A percentile compares a stretch with the other conserved stretches of the same genome.
Evolutionary conservation across 2,113 vertebrate genomes (phyloP).

Genomic region (Trachemys scripta): DNA sequence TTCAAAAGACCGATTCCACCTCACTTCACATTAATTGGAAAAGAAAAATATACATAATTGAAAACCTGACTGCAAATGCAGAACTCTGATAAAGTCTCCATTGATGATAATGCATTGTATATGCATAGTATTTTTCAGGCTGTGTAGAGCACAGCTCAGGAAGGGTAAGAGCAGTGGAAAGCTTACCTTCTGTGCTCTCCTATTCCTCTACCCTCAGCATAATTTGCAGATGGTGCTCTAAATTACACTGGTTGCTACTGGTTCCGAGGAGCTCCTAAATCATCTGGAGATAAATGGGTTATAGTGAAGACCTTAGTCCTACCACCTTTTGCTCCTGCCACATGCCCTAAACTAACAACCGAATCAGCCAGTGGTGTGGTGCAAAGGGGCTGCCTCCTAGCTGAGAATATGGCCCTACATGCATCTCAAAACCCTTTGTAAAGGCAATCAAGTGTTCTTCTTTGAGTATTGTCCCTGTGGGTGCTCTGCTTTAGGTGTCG

Average conservation of each 20-base stretch:
- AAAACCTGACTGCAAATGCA: not conserved
- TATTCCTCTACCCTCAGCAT: not conserved
- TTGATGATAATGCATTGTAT: not conserved
- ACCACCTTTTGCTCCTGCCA: not conserved
- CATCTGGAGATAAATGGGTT: not conserved
- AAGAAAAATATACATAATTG: not conserved
- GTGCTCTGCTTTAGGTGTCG: too few species aligned
- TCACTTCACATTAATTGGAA: not conserved
- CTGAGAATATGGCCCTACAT: not conserved
- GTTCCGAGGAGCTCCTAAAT: not conserved
- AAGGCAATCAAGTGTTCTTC: not conserved
- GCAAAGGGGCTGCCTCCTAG: not conserved
- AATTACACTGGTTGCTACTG: not conserved
- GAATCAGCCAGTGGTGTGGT: not conserved
- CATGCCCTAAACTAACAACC: not conserved
- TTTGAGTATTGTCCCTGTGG: too few species aligned
- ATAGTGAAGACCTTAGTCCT: not conserved
- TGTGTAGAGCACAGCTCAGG: not conserved
- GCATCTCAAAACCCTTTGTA: not conserved
- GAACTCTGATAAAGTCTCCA: not conserved
- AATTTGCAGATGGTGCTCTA: not conserved
- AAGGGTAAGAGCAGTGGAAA: not conserved
- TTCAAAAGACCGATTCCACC: not conserved
- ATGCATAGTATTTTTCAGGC: not conserved
- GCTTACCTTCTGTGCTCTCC: not conserved